Conservation (phyloP, 2,888 invertebrate species). For the Amphipoea oculea region DNA sequence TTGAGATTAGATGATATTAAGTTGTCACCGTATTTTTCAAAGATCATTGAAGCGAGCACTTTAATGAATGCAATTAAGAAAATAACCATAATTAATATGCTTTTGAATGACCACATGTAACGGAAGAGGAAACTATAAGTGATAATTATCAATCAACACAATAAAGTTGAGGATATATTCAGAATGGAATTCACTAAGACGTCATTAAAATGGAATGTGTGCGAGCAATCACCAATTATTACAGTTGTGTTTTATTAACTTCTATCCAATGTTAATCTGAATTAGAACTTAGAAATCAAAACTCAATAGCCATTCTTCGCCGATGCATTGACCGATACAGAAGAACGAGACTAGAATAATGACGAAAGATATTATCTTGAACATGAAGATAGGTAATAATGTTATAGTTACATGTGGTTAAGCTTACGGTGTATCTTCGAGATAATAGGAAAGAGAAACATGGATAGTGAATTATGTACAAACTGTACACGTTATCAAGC, state of each 20-base stretch:
- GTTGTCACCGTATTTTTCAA: conserved; percentile 34
- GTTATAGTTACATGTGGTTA: conserved; percentile 58
- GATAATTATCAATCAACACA: conserved; percentile 23
- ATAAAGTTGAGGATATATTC: conserved; percentile 31
- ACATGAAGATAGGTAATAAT: conserved; percentile 48
- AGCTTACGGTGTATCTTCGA: conserved; percentile 50
- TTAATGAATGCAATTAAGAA: not conserved
- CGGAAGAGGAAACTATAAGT: conserved; percentile 50
- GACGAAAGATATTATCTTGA: conserved; percentile 51
- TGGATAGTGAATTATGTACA: conserved; percentile 53
- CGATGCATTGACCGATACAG: conserved; percentile 29
- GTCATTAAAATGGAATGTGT: conserved; percentile 43
- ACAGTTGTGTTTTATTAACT: conserved; percentile 13
- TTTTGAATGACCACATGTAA: conserved; percentile 9
- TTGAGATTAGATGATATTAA: conserved; percentile 30
- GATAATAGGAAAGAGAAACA: conserved; percentile 50
- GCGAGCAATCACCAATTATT: conserved; percentile 31
- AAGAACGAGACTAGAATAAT: conserved; percentile 51
- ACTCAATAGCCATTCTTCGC: conserved; percentile 19
- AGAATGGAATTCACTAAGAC: conserved; percentile 30
- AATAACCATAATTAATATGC: not conserved
- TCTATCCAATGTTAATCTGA: conserved; percentile 19
- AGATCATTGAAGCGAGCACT: not conserved
- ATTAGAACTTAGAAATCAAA: conserved; percentile 5
- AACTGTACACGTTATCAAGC: conserved; percentile 43